These are phyloP conservation scores for Orientallactaga bullata DNA, from an alignment of 2,113 vertebrate species.

Conservation along the genomic window DNA sequence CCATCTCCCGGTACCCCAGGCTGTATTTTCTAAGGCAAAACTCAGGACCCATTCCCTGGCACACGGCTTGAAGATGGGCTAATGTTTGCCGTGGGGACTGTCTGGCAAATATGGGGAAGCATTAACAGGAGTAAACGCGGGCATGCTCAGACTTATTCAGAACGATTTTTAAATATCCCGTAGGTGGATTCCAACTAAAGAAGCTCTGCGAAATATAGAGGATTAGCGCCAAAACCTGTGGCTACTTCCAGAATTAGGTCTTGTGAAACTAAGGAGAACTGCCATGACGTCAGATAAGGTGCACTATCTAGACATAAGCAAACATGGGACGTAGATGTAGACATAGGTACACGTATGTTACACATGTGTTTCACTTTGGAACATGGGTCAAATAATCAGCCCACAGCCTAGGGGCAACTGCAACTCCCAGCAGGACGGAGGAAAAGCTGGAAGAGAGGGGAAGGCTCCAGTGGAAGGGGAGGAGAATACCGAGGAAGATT, in stretches of 20 bases:
- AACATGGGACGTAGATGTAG: background rate
- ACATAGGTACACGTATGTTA: background rate
- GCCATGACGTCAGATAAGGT: conserved; percentile 32
- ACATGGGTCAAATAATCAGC: background rate
- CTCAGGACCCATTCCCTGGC: background rate
- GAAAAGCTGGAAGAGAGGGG: background rate
- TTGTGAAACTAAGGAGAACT: background rate
- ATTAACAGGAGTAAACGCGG: conserved; percentile 25
- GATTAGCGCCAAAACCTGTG: background rate
- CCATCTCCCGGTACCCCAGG: no score
- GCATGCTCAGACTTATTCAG: background rate
- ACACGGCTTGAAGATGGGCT: background rate
- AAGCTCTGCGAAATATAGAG: background rate
- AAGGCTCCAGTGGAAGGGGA: background rate
- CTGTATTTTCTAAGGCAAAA: conserved; percentile 52
- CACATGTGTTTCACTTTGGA: background rate
- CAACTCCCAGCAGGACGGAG: background rate
- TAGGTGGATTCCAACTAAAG: background rate
- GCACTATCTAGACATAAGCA: background rate
- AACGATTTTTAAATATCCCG: background rate
- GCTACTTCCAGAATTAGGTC: conserved; percentile 20
- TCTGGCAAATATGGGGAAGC: background rate
- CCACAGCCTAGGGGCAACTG: background rate
- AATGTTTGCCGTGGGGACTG: conserved; percentile 17
- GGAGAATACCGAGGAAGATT: conserved; percentile 28